Percentiles rank a stretch among this genome's conserved stretches.
Conservation (phyloP, 37 sponge, comb jelly and placozoan genomes). For the Aphrocallistes beatrix region DNA sequence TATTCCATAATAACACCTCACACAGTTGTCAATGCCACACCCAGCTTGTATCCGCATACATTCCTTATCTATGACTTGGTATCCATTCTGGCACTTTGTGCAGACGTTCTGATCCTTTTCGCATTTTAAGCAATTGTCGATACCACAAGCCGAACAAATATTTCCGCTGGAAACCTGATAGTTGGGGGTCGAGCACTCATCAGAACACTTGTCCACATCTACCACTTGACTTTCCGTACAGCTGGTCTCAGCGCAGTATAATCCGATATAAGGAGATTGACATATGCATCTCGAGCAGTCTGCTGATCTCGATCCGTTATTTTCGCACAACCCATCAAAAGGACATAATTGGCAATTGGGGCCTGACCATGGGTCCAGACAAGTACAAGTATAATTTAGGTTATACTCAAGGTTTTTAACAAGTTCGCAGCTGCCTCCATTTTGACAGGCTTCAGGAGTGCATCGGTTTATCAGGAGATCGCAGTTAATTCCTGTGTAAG, state of each 20-base stretch:
- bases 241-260: background rate
- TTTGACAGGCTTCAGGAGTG: background rate
- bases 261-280: background rate
- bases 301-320: background rate
- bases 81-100: background rate
- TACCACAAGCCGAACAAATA: background rate
- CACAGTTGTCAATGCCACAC: background rate
- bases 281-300: conserved; percentile 10
- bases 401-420: background rate
- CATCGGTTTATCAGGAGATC: background rate
- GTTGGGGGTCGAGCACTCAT: background rate
- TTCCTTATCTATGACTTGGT: background rate
- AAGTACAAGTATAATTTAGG: background rate
- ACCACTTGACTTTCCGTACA: background rate
- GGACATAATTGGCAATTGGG: background rate
- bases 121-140: background rate
- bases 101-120: background rate
- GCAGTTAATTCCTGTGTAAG: background rate
- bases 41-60: background rate
- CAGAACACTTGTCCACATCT: background rate
- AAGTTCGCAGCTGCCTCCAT: background rate
- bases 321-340: background rate
- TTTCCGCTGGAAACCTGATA: background rate
- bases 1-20: background rate
- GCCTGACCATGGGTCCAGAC: background rate